Percentiles rank a stretch among this genome's conserved stretches.
These are phyloP conservation scores for Drosophila helvetica DNA, from an alignment of 2,888 invertebrate species.

Conservation along the genomic window DNA sequence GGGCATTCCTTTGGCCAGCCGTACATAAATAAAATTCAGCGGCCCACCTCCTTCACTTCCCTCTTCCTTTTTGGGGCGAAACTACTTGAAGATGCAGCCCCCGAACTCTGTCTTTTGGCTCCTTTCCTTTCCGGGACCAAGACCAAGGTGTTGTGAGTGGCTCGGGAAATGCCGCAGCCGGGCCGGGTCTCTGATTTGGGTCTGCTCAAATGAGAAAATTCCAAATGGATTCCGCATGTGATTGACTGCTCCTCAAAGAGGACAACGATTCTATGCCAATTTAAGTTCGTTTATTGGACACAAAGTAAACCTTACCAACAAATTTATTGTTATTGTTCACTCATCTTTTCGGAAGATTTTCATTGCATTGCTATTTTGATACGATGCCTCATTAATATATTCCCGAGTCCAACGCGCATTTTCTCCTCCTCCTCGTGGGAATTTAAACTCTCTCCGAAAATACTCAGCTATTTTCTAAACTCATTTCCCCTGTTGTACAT, in stretches of 20 bases:
- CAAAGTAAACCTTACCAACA: no score
- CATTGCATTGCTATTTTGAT: no score
- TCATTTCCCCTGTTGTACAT: no score
- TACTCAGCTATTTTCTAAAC: no score
- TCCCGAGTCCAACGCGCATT: no score
- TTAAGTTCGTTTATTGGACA: neutral
- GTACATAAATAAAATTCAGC: slow-evolving; percentile 70
- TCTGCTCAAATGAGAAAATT: slow-evolving; percentile 28
- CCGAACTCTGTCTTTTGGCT: neutral
- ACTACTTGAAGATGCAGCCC: slow-evolving; percentile 15
- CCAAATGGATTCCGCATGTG: slow-evolving; percentile 23
- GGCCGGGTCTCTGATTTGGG: neutral
- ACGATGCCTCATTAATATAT: no score
- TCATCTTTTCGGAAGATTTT: no score
- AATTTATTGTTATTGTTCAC: no score
- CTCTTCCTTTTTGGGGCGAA: slow-evolving; percentile 3
- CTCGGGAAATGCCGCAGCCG: neutral
- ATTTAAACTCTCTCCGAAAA: no score
- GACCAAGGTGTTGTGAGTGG: slow-evolving; percentile 4
- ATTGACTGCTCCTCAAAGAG: slow-evolving; percentile 15
- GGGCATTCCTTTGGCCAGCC: slow-evolving; percentile 73
- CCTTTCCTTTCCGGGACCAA: no score
- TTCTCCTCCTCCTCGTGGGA: no score
- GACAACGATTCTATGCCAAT: neutral
- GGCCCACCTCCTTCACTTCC: slow-evolving; percentile 34